These are phyloP conservation scores for Pseudorhombus dupliciocellatus DNA, from an alignment of 2,113 vertebrate species.

Conservation along the genomic window DNA sequence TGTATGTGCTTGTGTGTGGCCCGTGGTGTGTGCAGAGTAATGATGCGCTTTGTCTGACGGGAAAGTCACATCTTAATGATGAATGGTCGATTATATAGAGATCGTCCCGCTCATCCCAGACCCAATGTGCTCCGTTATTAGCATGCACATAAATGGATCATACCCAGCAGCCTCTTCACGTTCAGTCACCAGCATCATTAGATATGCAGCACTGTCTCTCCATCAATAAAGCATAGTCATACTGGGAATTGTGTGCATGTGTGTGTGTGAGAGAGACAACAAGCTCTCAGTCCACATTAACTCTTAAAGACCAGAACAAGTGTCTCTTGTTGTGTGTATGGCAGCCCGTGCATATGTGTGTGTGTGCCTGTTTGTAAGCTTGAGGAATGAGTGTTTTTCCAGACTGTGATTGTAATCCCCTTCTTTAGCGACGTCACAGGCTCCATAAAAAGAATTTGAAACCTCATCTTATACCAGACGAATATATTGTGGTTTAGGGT, in stretches of 20 bases:
- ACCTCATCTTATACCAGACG: constrained; percentile 20
- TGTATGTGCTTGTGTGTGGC: constrained; percentile 13
- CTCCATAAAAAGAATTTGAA: constrained; percentile 36
- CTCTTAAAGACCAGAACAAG: constrained; percentile 25
- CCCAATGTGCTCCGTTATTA: constrained; percentile 70
- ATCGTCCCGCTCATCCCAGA: constrained; percentile 53
- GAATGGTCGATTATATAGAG: constrained; percentile 70
- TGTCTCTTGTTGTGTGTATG: constrained; percentile 10
- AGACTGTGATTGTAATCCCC: constrained; percentile 44
- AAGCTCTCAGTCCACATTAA: constrained; percentile 40
- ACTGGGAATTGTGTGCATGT: constrained; percentile 37
- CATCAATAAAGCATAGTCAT: constrained; percentile 65
- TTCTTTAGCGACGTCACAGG: constrained; percentile 36
- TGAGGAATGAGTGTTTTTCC: constrained; percentile 48
- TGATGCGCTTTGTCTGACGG: constrained; percentile 61
- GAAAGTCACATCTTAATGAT: constrained; percentile 71
- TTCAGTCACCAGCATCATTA: constrained; percentile 54
- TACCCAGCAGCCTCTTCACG: constrained; percentile 63
- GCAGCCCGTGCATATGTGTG: constrained; percentile 4
- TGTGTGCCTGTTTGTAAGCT: neutral
- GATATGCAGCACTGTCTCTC: constrained; percentile 63
- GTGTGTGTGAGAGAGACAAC: constrained; percentile 34
- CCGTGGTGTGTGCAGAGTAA: constrained; percentile 56
- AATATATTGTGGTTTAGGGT: constrained; percentile 20
- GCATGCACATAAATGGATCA: constrained; percentile 74